These are phyloP conservation scores for Nipponia nippon DNA, from an alignment of 2,113 vertebrate species.

Conservation along the genomic window DNA sequence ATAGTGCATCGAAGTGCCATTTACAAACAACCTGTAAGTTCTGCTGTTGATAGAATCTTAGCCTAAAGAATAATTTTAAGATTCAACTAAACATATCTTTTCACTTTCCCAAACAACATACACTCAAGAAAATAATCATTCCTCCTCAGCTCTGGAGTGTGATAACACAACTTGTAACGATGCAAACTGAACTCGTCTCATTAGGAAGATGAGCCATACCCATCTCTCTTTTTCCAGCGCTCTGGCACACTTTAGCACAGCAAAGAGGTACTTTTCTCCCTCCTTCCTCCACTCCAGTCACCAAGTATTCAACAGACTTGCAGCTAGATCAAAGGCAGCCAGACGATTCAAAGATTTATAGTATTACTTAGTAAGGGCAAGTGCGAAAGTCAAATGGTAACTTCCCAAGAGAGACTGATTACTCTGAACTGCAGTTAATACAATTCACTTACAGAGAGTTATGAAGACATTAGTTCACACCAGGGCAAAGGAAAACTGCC, in stretches of 20 bases:
- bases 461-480: constrained; percentile 5
- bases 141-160: background rate
- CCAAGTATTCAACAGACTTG: background rate
- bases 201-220: background rate
- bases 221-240: background rate
- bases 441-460: constrained; percentile 25
- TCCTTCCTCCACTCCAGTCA: background rate
- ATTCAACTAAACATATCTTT: background rate
- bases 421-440: constrained; percentile 28
- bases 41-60: background rate
- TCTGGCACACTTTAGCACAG: background rate
- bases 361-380: constrained; percentile 37
- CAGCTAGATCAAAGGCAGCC: constrained; percentile 19
- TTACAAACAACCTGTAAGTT: background rate
- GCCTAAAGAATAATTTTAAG: background rate
- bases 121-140: background rate
- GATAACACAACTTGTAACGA: background rate
- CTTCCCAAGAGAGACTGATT: constrained; percentile 45
- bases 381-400: constrained; percentile 13
- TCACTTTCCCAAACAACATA: background rate
- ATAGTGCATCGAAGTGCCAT: background rate
- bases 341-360: constrained; percentile 43
- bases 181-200: background rate
- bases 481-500: background rate
- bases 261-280: background rate